These are phyloP conservation scores for Micropoecilia bifurca DNA, from an alignment of 2,797 vertebrate species.

Conservation along the genomic window DNA sequence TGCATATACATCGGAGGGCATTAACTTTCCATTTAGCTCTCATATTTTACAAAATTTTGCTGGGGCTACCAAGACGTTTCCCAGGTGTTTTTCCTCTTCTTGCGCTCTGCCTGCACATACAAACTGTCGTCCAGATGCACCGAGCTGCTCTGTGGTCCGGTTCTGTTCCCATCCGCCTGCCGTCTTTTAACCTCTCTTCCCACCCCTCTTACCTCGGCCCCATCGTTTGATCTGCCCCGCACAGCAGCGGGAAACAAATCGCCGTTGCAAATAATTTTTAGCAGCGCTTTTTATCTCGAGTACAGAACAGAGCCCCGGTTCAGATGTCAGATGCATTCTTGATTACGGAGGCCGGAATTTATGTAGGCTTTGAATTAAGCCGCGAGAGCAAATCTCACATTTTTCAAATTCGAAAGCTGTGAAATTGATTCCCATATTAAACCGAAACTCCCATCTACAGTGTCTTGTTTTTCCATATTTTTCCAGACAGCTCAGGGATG, in stretches of 20 bases:
- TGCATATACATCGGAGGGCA: constrained; percentile 39
- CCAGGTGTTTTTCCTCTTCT: constrained; percentile 49
- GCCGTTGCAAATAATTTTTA: constrained; percentile 47
- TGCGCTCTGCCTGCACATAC: constrained; percentile 22
- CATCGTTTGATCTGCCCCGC: constrained; percentile 40
- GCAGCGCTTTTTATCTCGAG: constrained; percentile 31
- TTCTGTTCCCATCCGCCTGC: constrained; percentile 37
- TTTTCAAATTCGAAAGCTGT: not conserved
- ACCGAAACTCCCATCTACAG: not conserved
- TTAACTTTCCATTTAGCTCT: constrained; percentile 35
- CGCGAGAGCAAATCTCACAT: not conserved
- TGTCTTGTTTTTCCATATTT: not conserved
- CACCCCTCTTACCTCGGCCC: constrained; percentile 32
- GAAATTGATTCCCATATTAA: not conserved
- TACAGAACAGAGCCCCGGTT: constrained; percentile 27
- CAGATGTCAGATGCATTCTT: constrained; percentile 37
- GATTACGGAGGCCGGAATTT: not conserved
- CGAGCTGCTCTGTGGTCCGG: constrained; percentile 15
- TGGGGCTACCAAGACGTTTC: constrained; percentile 39
- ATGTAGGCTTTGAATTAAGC: not conserved
- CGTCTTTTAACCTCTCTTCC: constrained; percentile 41
- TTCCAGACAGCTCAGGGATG: not conserved
- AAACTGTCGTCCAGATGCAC: constrained; percentile 36
- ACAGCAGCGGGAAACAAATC: constrained; percentile 45
- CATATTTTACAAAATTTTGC: constrained; percentile 37